phyloP scores from a whole-genome alignment of 2,888 invertebrate species.

The Tolmerus cingulatus region DNA sequence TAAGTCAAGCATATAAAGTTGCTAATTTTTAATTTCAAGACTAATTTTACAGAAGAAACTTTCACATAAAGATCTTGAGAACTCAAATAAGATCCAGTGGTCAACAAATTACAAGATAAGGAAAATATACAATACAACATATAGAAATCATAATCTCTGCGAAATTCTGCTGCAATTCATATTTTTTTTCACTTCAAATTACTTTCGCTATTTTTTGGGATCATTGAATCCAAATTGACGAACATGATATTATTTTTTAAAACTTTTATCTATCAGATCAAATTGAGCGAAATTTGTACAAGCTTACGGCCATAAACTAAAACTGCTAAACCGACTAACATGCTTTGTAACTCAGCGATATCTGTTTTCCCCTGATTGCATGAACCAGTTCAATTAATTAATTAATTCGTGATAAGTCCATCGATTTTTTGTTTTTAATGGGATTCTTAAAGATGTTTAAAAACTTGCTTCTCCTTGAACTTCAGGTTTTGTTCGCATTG shows the following conservation, averaged over 20 bases:
- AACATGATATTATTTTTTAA: too few species aligned
- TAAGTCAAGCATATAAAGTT: too few species aligned
- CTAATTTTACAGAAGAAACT: too few species aligned
- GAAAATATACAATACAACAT: too few species aligned
- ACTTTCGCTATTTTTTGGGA: neutral
- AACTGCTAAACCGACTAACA: neutral
- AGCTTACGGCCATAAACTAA: too few species aligned
- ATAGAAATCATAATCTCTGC: too few species aligned
- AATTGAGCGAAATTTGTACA: neutral
- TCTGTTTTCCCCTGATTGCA: neutral
- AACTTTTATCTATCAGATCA: neutral
- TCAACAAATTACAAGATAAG: too few species aligned
- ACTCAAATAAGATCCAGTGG: too few species aligned
- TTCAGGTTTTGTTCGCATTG: neutral
- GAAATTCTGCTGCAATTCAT: too few species aligned
- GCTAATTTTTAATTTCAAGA: too few species aligned
- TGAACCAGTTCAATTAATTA: neutral
- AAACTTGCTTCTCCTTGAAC: neutral
- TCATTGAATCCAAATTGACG: neutral
- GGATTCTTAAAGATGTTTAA: neutral
- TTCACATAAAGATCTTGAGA: too few species aligned
- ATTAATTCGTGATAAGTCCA: neutral
- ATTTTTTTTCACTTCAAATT: neutral
- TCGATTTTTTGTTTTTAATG: neutral
- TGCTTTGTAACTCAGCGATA: neutral